Evolutionary conservation across 2,797 vertebrate genomes (phyloP), one percentile per base, ranked within the genome.

Genomic region (Limosa lapponica): DNA sequence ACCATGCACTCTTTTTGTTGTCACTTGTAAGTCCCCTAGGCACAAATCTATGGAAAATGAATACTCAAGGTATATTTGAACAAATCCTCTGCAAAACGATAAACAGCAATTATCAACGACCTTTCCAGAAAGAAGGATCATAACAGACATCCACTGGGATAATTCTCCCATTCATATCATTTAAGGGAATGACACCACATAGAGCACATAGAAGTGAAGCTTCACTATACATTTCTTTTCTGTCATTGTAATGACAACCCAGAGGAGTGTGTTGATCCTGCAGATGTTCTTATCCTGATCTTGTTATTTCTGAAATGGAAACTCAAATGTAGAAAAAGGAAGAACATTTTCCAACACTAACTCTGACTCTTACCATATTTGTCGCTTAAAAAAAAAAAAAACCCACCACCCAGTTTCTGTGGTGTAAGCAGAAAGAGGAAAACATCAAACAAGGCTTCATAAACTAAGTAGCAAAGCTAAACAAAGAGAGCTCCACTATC

Each of bases 11-110:
- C 19, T 80, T 83, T 66, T 55, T 49, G 13, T 34, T 78, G 61
- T 74, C 49, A 43, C 80, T 94, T 87, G 23, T 67, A 80, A 80
- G 41, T 64, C 41, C 79, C 52, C 72, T 74, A 71, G 74, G 83
- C 69, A 69, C 8, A 46, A 75, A 55, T 73, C 66, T 77, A 25
- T 24, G 39, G 89, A 92, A 93, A 79, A 93, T 27, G 58, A 94
- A 75, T 69, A 87, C 84, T 58, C 36, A 79, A 72, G 77, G 88
- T 55, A 41, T n/a, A 93, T 79, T 84, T 90, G 85, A 95, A 71
- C 46, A 90, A 28, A 64, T 70, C 51, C 62, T 86, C 49, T 83
- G 44, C 51, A 90, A 94, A 96, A 93, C 1, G 0, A 90, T 75
- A 69, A 93, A 55, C 22, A 59, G 43, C 77, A 95, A 94, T 95